Evolutionary conservation across 2,888 invertebrate species (phyloP), one percentile per base, ranked within the genome.

Genomic region (Lithosia quadra): DNA sequence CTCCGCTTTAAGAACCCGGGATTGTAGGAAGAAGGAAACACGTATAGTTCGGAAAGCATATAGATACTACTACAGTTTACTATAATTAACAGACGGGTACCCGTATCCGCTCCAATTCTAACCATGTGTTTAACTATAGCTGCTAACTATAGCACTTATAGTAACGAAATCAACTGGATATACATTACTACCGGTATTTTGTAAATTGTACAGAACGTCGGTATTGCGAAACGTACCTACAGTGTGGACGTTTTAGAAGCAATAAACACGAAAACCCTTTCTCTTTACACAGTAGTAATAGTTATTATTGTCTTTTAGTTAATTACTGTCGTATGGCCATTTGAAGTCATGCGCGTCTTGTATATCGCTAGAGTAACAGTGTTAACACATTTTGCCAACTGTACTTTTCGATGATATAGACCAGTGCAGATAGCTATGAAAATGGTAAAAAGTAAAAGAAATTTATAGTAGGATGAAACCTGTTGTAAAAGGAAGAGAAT

Each of bases 281-380:
- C 62, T 57, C 67, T 62, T 66, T 34, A 49, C 36, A 24, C 18
- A 21, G n/a, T 67, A 56, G 53, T 66, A 22, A 60, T 63, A 67
- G 9, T 49, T n/a, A 49, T 49, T 49, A 62, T 62, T 57, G 43
- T 43, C 28, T 39, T 34, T 53, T 18, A 49, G 18, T 55, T 22
- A 22, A 10, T 63, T 63, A 18, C n/a, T 55, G 28, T 11, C 21
- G 55, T n/a, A 18, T 9, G 8, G 1, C 34, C 5, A n/a, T 49
- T 49, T 49, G 49, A n/a, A 49, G 49, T 49, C 10, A 7, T 34
- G n/a, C 18, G n/a, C n/a, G 49, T 28, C 43, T 43, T 49, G 49
- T 49, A n/a, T 49, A 49, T 18, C 28, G 28, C 28, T n/a, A 9
- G 49, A 49, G n/a, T 18, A 18, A 49, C 18, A n/a, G n/a, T 49